Evolutionary conservation across 2,113 vertebrate genomes (phyloP).

Genomic region (Alethe castanea): DNA sequence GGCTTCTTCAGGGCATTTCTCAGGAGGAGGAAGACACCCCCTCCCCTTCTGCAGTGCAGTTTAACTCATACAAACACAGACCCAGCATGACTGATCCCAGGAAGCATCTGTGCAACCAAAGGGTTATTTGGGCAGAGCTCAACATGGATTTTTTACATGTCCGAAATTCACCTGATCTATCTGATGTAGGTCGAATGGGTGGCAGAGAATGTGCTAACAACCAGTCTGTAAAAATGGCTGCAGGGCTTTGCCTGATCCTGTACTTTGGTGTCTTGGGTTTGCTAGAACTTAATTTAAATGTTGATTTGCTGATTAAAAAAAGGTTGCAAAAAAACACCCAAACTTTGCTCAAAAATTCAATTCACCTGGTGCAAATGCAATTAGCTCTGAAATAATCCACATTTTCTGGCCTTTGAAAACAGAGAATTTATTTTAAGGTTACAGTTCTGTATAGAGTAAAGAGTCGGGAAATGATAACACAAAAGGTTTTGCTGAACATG

Average conservation of each 20-base stretch:
- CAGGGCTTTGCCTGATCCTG: background rate
- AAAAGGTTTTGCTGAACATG: background rate
- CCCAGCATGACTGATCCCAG: background rate
- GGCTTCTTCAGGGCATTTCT: background rate
- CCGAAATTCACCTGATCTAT: background rate
- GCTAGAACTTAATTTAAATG: background rate
- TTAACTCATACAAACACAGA: background rate
- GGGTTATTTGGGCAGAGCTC: background rate
- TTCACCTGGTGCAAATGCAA: background rate
- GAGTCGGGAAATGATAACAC: background rate
- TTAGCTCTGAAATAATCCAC: background rate
- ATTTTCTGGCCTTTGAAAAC: background rate
- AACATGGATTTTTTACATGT: background rate
- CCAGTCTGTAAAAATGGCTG: background rate
- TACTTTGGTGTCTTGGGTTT: background rate
- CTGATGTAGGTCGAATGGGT: background rate
- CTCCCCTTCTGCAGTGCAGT: background rate
- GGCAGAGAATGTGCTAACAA: background rate
- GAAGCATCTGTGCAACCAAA: background rate
- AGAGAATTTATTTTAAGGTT: background rate
- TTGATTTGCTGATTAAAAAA: background rate
- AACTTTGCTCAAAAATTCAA: background rate
- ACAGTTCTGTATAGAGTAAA: background rate
- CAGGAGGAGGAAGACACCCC: background rate
- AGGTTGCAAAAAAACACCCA: background rate